Conservation (phyloP, 2,797 vertebrate species). For the Hemibagrus guttatus region DNA sequence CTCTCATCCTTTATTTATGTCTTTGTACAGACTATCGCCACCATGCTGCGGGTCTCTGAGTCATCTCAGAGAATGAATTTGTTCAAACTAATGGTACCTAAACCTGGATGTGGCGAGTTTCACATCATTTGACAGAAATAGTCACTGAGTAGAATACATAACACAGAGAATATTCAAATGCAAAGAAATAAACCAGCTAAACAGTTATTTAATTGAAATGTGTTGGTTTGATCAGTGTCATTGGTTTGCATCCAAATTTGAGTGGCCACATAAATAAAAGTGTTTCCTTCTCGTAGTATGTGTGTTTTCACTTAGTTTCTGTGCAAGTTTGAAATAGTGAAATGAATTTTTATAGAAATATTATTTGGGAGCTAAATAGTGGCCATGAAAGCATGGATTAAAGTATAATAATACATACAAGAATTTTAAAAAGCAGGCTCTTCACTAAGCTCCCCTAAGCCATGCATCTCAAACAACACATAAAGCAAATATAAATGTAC, state of each 20-base stretch:
- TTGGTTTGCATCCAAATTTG: constrained; percentile 3
- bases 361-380: background rate
- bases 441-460: background rate
- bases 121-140: constrained; percentile 19
- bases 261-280: constrained; percentile 47
- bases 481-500: background rate
- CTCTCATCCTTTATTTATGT: constrained; percentile 54
- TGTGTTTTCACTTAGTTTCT: constrained; percentile 1
- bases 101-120: constrained; percentile 5
- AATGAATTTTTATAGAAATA: background rate
- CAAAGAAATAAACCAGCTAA: background rate
- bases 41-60: constrained; percentile 26
- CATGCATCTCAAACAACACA: background rate
- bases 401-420: background rate
- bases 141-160: background rate
- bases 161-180: background rate
- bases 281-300: constrained; percentile 27
- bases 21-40: constrained; percentile 45
- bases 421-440: background rate
- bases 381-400: background rate
- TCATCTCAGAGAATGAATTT: constrained; percentile 43
- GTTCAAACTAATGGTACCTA: constrained; percentile 20
- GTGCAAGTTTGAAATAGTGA: background rate
- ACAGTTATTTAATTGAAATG: background rate
- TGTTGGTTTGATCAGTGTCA: constrained; percentile 4